Base-by-base conservation (phyloP, 2,113 vertebrate species). In the Macheiramphus alcinus region DNA sequence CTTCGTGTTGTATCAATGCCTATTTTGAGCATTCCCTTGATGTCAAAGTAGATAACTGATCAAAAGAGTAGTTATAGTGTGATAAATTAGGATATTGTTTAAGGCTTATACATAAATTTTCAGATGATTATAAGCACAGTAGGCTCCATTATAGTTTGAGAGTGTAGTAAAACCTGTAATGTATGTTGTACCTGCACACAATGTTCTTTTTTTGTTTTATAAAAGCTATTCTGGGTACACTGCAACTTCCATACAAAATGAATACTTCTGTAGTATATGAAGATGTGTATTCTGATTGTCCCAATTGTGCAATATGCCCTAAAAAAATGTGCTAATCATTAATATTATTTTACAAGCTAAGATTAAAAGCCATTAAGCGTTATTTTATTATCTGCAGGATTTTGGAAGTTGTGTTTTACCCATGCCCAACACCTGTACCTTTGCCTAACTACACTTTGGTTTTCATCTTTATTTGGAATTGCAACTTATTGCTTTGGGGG, bases 391-490 rank as follows among this genome's bases (percentile, higher is more conserved):
- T 82, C 52, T 83, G 9, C 8, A n/a, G 34, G 40, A 88, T 50
- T 66, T 75, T 89, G 75, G 88, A 97, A 97, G 82, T 90, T 93
- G 75, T 73, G 42, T 94, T 88, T 92, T 92, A 74, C 76, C 80
- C 81, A 42, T 75, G 52, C 76, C 87, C 58, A 76, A 75, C 78
- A 53, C 20, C 25, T 66, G 16, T 58, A 32, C 3, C 3, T 45
- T 90, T 89, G 58, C 52, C 48, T 94, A 80, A 87, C n/a, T 84
- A 23, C 42, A 40, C 73, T 56, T 61, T 66, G 31, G 17, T 85
- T 97, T 97, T 94, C 43, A 25, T 88, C 92, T 96, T 89, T 95
- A 45, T 94, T 74, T 95, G 86, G 80, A 93, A 79, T 96, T 58
- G 58, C 29, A 93, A n/a, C 29, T 79, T 85, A 52, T 0, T 91